These are phyloP conservation scores for Parochlus steinenii DNA, from an alignment of 2,888 invertebrate genomes.

Conservation along the genomic window DNA sequence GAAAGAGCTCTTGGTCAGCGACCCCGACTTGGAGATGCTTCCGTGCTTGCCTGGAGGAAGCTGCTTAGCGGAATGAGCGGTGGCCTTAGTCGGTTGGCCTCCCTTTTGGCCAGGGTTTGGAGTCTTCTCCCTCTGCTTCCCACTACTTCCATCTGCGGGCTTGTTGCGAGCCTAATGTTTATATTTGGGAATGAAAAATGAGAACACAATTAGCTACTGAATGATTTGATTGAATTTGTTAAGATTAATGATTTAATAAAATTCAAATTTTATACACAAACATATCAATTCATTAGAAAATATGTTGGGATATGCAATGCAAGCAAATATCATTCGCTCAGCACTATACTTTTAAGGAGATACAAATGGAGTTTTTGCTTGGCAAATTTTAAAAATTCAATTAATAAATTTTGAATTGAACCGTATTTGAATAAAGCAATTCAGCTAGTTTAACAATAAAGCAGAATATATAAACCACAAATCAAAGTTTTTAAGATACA, in stretches of 20 bases:
- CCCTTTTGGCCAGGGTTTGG: conserved; percentile 38
- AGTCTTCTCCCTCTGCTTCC: conserved; percentile 38
- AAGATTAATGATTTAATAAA: conserved; percentile 2
- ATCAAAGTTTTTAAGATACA: too few species aligned
- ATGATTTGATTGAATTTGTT: neutral
- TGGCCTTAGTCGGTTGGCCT: conserved; percentile 41
- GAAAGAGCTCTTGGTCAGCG: conserved; percentile 5
- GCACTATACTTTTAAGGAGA: too few species aligned
- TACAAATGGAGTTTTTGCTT: too few species aligned
- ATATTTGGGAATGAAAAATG: conserved; percentile 11
- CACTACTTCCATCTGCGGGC: conserved; percentile 59
- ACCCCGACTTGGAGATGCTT: conserved; percentile 13
- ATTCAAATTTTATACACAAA: neutral
- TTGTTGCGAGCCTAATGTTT: conserved; percentile 59
- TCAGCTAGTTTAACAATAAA: too few species aligned
- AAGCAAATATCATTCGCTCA: too few species aligned
- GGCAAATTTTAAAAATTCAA: too few species aligned
- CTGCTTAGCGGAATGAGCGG: conserved; percentile 32
- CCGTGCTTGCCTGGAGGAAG: conserved; percentile 44
- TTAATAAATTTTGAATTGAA: too few species aligned
- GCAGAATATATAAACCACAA: too few species aligned
- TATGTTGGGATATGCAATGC: too few species aligned
- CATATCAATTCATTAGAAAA: too few species aligned
- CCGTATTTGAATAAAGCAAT: too few species aligned
- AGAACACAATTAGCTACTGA: neutral